Percentiles rank a stretch among this genome's conserved stretches.
Evolutionary conservation across 2,113 vertebrate species (phyloP).

Genomic region (Pachyramphus minor): DNA sequence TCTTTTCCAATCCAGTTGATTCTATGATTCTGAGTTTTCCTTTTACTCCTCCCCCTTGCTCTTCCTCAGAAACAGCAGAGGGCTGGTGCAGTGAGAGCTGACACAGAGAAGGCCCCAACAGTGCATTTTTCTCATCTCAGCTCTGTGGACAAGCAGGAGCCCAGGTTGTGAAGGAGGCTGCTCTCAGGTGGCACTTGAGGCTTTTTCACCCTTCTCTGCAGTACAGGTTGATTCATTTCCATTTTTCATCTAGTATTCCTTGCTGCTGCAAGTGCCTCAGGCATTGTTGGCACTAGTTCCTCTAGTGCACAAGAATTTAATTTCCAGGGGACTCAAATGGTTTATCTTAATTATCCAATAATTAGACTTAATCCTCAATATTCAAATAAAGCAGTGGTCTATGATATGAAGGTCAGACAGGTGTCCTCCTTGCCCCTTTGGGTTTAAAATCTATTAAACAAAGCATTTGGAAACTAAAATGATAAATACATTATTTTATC

Average conservation of each 20-base stretch:
- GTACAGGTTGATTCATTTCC: background rate
- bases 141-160: rapidly evolving
- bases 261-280: background rate
- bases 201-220: background rate
- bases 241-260: background rate
- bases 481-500: background rate
- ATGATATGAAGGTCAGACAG: background rate
- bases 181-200: background rate
- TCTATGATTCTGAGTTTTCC: background rate
- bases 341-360: background rate
- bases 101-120: background rate
- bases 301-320: background rate
- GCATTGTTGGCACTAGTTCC: constrained; percentile 8
- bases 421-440: background rate
- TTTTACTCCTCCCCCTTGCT: background rate
- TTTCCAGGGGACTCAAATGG: background rate
- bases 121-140: background rate
- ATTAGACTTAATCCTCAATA: background rate
- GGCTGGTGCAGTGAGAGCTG: background rate
- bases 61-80: background rate
- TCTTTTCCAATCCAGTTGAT: too few relatives aligned
- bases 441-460: background rate
- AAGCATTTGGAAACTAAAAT: background rate
- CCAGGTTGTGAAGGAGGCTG: background rate
- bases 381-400: background rate